These are phyloP conservation scores for Rotaria macrura DNA, from an alignment of 2,888 invertebrate genomes.

Conservation along the genomic window DNA sequence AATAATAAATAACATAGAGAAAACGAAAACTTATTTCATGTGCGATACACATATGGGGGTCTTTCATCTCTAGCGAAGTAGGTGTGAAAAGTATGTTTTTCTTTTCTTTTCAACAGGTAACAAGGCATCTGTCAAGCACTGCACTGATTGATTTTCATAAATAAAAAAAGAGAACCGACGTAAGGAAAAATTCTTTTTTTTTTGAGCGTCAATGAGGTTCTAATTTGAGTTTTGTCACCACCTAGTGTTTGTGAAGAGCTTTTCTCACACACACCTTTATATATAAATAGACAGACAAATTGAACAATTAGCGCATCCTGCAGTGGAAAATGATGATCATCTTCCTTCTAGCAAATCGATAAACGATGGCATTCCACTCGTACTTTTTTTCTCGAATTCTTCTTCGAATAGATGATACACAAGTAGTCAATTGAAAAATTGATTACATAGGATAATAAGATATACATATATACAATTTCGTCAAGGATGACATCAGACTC, in stretches of 20 bases:
- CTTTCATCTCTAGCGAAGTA: background rate
- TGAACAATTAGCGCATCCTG: conserved; percentile 12
- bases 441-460: background rate
- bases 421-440: conserved; percentile 12
- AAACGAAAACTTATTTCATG: background rate
- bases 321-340: background rate
- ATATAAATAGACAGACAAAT: background rate
- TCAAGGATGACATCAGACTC: conserved; percentile 2
- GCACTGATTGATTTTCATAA: background rate
- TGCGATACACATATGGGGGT: conserved; percentile 1
- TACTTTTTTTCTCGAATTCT: background rate
- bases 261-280: background rate
- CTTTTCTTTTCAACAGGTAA: background rate
- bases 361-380: background rate
- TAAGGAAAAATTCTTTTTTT: background rate
- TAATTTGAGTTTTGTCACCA: conserved; percentile 15
- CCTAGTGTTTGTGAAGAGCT: conserved; percentile 12
- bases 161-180: background rate
- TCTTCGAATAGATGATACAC: background rate
- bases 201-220: background rate
- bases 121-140: background rate
- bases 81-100: conserved; percentile 1
- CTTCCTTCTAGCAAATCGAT: conserved; percentile 4
- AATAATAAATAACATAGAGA: background rate
- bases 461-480: background rate